Evolutionary conservation across 2,888 invertebrate species (phyloP), one percentile per base, ranked within the genome.

Genomic region (Eupithecia pulchellata): DNA sequence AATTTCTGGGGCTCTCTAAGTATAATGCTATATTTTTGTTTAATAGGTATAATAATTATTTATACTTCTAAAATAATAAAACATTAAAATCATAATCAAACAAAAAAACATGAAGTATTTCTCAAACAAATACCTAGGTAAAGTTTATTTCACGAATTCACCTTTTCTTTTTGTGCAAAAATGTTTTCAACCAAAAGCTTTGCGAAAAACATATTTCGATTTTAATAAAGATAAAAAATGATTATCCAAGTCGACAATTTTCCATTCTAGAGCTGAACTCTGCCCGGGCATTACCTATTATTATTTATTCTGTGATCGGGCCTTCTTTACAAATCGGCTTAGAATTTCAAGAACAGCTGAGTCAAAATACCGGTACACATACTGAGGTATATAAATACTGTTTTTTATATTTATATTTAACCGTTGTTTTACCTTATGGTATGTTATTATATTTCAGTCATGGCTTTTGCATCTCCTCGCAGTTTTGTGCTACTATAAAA

Each of bases 171-270:
- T 8, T 6, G 20, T 25, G 13, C 4, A 13, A 52, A 25, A 25
- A 11, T 11, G 11, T 11, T 68, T 65, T 55, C 36, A 25, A 29
- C 25, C 39, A 55, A 60, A 66, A 57, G 52, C 64, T 71, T 71
- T 60, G 42, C 64, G 25, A 32, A 42, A 68, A 70, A 75, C 68
- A 76, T 69, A 75, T 71, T 69, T 64, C 5, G 61, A 79, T 78
- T 78, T 78, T 75, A 79, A 79, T 82, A 81, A 73, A 75, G 71
- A 81, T 79, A 67, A 75, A 82, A 82, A 81, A 77, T 78, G 57
- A 83, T 81, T 79, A 82, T 77, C 80, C 76, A 68, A 55, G 70
- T 67, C 67, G 75, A 79, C 73, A 71, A 78, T 77, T 77, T 78
- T 81, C 76, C 75, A 64, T 74, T 71, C 66, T 60, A 71, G 75